Evolutionary conservation across 2,797 vertebrate genomes (phyloP), one percentile per base, ranked within the genome.

Genomic region (Clarias pachynema): DNA sequence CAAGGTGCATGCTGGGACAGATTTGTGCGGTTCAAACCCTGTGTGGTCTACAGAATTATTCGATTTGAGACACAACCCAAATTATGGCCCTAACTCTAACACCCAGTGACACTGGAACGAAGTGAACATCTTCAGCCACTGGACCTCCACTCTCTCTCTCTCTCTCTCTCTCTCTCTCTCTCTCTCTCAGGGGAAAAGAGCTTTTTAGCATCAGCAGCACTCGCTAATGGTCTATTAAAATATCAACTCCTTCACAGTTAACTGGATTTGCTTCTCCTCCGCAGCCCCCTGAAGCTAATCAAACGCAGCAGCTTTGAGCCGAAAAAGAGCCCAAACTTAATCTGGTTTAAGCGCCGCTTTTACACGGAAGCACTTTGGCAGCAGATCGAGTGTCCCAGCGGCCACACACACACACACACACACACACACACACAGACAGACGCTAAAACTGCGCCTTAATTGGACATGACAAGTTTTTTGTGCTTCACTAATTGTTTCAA

Each of bases 141-240:
- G 88, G 89, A 86, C 86, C 72, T 74, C 44, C 56, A 10, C 78
- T 68, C 63, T 53, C n/a, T n/a, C n/a, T n/a, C n/a, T n/a, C 79
- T 22, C 62, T 22, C 66, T 70, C 65, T 72, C 81, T 79, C 66
- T 40, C 83, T 87, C 90, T 88, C 66, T 70, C 65, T 72, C 81
- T 79, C 66, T 40, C 83, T 87, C 90, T 88, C 84, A 37, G 75
- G 87, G 87, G 89, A 91, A 16, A 40, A n/a, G 85, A 85, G 90
- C 91, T 87, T 93, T 92, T 92, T 90, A 91, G 89, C 87, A 87
- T 91, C 90, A 87, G 87, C 84, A 88, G 68, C 90, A 89, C 90
- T 92, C 81, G 87, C 90, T 92, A 93, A 93, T 92, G 92, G 91
- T 91, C 91, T 91, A 91, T 93, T 93, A 91, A 92, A 93, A 92